Conservation (phyloP, 2,113 vertebrate genomes). For the Pangasianodon hypophthalmus region DNA sequence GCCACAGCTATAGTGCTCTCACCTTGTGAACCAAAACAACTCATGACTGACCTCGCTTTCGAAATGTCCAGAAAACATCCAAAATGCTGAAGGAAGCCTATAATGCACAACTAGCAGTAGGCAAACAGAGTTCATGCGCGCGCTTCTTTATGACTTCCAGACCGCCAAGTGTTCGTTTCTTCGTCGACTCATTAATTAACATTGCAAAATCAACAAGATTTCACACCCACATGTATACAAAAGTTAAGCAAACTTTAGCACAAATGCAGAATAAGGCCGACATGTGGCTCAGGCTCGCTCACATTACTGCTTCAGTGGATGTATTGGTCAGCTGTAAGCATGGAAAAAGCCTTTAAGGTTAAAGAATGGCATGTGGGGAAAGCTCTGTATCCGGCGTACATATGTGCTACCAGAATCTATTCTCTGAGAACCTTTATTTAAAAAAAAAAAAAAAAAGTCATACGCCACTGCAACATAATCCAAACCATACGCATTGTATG, state of each 20-base stretch:
- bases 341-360: neutral
- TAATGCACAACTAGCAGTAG: neutral
- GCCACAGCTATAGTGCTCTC: constrained; percentile 17
- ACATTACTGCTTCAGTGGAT: neutral
- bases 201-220: neutral
- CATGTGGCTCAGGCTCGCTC: neutral
- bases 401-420: neutral
- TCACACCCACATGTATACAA: neutral
- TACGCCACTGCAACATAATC: neutral
- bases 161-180: neutral
- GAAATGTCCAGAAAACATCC: constrained; percentile 8
- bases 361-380: neutral
- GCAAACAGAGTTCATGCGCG: neutral
- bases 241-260: constrained; percentile 18
- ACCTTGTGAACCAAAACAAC: constrained; percentile 31
- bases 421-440: fast-evolving
- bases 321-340: neutral
- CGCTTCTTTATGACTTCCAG: neutral
- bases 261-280: neutral
- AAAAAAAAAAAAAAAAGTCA: neutral
- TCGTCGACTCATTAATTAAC: neutral
- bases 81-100: neutral
- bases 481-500: neutral
- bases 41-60: neutral
- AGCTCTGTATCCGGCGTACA: neutral